These are phyloP conservation scores for Hypomecis punctinalis DNA, from an alignment of 2,888 invertebrate genomes.

Conservation along the genomic window DNA sequence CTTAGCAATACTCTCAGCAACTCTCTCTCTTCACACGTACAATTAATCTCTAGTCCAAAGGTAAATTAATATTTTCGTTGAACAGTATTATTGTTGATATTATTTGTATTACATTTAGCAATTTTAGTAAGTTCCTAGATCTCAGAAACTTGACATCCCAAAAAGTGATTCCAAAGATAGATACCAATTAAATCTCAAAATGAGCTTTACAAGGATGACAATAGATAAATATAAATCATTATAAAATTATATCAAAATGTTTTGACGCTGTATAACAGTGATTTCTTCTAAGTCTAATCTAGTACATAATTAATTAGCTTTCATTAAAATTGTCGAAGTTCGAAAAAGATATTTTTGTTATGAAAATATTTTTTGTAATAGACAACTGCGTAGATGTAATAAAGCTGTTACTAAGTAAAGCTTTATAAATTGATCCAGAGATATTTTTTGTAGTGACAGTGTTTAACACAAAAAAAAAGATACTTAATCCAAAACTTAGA, in stretches of 20 bases:
- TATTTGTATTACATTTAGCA: constrained; percentile 32
- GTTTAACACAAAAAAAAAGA: constrained; percentile 30
- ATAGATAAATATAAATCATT: constrained; percentile 61
- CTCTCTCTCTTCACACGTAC: constrained; percentile 25
- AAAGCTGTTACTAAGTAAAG: constrained; percentile 24
- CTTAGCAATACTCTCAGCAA: constrained; percentile 27
- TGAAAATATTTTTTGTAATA: constrained; percentile 6
- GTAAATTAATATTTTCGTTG: constrained; percentile 37
- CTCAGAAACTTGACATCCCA: constrained; percentile 68
- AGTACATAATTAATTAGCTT: constrained; percentile 18
- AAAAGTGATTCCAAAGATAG: constrained; percentile 69
- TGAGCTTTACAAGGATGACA: constrained; percentile 75
- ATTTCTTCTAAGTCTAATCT: constrained; percentile 35
- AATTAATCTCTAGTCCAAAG: constrained; percentile 40
- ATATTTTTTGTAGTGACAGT: constrained; percentile 26
- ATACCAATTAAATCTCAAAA: constrained; percentile 47
- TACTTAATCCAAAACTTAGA: constrained; percentile 3
- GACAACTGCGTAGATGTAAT: neutral
- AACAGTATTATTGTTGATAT: constrained; percentile 44
- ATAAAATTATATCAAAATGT: constrained; percentile 51
- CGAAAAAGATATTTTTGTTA: constrained; percentile 17
- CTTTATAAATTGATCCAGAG: constrained; percentile 13
- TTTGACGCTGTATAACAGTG: constrained; percentile 62
- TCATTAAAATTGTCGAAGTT: constrained; percentile 7
- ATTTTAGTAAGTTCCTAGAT: constrained; percentile 55